A percentile compares a stretch with the other conserved stretches of the same genome.
Evolutionary conservation across 2,113 vertebrate genomes (phyloP).

Genomic region (Chlorocebus sabaeus): DNA sequence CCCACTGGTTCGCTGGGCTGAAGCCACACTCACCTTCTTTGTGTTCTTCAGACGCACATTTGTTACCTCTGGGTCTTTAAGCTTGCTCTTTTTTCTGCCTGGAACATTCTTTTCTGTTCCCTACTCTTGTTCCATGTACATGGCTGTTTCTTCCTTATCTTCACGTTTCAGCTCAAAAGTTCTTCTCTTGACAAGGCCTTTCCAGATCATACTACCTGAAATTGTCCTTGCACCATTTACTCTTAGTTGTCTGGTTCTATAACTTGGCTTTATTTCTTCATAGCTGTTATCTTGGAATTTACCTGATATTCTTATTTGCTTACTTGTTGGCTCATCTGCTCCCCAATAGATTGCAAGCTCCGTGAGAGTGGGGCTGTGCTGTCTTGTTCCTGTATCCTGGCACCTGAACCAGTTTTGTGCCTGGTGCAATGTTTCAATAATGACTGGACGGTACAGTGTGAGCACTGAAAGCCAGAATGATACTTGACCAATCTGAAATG

Average conservation of each 20-base stretch:
- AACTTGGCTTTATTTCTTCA: not conserved
- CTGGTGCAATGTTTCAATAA: not conserved
- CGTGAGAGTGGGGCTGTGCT: not conserved
- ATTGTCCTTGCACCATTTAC: not conserved
- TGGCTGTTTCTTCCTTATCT: not conserved
- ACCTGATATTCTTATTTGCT: not conserved
- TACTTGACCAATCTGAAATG: not conserved
- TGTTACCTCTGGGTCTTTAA: not conserved
- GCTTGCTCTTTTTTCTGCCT: not conserved
- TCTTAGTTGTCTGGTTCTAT: not conserved
- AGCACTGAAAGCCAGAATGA: not conserved
- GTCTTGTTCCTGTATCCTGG: not conserved
- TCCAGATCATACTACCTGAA: not conserved
- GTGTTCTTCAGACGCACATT: not conserved
- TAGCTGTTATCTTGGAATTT: not conserved
- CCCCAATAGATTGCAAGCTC: not conserved
- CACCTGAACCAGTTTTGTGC: not conserved
- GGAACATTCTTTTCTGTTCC: not conserved
- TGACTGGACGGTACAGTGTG: not conserved
- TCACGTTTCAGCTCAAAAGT: not conserved
- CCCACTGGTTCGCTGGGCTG: not conserved
- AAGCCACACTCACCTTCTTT: not conserved
- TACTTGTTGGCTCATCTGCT: not conserved
- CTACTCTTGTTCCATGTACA: not conserved
- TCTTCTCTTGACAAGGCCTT: not conserved